Evolutionary conservation across 2,888 invertebrate species (phyloP).

Genomic region (Linyphia triangularis): DNA sequence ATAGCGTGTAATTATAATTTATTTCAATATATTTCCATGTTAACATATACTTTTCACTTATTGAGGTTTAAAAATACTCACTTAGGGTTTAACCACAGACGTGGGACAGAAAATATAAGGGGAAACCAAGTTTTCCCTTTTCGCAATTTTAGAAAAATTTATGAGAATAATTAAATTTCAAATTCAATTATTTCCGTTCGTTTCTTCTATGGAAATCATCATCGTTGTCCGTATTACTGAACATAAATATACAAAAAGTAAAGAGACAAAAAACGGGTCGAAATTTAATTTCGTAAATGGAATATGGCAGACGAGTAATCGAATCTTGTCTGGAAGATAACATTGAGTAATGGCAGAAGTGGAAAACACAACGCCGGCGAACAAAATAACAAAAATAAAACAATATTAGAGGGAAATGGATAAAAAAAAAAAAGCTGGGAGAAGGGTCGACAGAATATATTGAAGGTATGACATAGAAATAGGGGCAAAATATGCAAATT

Average conservation of each 20-base stretch:
- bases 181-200: constrained; percentile 22
- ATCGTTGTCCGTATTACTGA: neutral
- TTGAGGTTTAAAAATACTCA: too few species aligned
- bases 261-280: constrained; percentile 29
- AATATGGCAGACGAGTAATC: constrained; percentile 62
- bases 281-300: constrained; percentile 72
- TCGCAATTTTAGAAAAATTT: constrained; percentile 27
- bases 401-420: neutral
- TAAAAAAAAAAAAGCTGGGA: neutral
- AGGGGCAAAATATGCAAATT: constrained; percentile 53
- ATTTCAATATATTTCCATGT: too few species aligned
- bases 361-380: constrained; percentile 22
- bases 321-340: constrained; percentile 55
- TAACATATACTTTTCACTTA: too few species aligned
- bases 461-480: constrained; percentile 7
- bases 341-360: constrained; percentile 46
- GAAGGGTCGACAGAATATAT: neutral
- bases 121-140: neutral
- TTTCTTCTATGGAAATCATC: constrained; percentile 20
- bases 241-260: neutral
- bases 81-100: too few species aligned
- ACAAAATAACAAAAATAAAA: constrained; percentile 19
- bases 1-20: too few species aligned
- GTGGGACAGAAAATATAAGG: neutral
- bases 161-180: constrained; percentile 50